Evolutionary conservation across 1,140 invertebrate species (phyloP), one percentile per base, ranked within the genome.

Genomic region (Pomacea maculata): DNA sequence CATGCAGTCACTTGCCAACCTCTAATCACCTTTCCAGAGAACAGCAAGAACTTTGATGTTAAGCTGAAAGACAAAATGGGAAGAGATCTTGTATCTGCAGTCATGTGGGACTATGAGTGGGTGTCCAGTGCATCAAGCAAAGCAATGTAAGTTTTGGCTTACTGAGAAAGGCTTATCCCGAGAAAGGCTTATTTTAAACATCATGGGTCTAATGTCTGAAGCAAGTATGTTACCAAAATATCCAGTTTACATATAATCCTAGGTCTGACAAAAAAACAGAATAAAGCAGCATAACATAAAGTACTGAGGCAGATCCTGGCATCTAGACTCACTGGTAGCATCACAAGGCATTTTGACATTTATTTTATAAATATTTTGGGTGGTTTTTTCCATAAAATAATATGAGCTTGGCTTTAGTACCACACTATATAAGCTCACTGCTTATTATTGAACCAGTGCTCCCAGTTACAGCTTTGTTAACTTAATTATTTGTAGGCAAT

Each of bases 41-140:
- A 85, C 67, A 86, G 85, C 81, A 75, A 55, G n/a, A 75, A 75
- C 19, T 81, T 85, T 75, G 85, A 88, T 80, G 55, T 86, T 17
- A 87, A 87, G 82, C 84, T 81, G 83, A 89, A 86, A 78, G 91
- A 92, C 80, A 87, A 87, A 63, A 89, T 87, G 83, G 86, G 86
- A 12, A 80, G 91, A 76, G 89, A 90, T 55, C 87, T 90, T 12
- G 84, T 92, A 78, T 88, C 88, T 74, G 91, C 91, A 34, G 84
- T 89, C 64, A 90, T 92, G 84, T 92, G 92, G 92, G 86, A 89
- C 73, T 85, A 85, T 71, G 82, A 84, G 25, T 81, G 81, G 82
- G 79, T 83, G 17, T 79, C 80, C 65, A 64, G 61, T 29, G 61
- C 68, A 4, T 52, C 73, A 15, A 78, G 67, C 64, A 75, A 81